A percentile compares a stretch with the other conserved stretches of the same genome.
phyloP scores from a whole-genome alignment of 1,140 invertebrate genomes.

The Nebria ingens region DNA sequence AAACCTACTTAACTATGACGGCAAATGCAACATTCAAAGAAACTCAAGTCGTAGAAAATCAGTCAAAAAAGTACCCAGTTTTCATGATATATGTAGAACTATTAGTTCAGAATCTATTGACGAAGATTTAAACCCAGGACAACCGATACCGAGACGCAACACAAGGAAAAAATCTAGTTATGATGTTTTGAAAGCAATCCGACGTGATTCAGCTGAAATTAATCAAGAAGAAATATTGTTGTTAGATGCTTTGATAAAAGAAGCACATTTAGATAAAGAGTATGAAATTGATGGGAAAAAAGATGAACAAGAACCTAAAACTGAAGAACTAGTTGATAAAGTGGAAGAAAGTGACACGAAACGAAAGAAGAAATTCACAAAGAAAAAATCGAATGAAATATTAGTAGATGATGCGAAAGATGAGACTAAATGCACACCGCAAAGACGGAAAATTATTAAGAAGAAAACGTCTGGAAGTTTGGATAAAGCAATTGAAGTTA shows the following conservation, averaged over 20 bases:
- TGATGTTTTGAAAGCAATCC: slow-evolving; percentile 28
- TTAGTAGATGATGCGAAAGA: slow-evolving; percentile 21
- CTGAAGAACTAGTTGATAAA: slow-evolving; percentile 18
- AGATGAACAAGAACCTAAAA: slow-evolving; percentile 12
- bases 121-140: slow-evolving; percentile 41
- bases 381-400: slow-evolving; percentile 22
- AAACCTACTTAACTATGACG: neutral
- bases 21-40: slow-evolving; percentile 18
- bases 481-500: slow-evolving; percentile 3
- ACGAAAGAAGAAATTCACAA: slow-evolving; percentile 24
- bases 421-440: slow-evolving; percentile 25
- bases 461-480: slow-evolving; percentile 28
- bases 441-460: slow-evolving; percentile 24
- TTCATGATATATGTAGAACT: slow-evolving; percentile 41
- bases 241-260: slow-evolving; percentile 39
- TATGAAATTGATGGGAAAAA: slow-evolving; percentile 23
- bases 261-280: slow-evolving; percentile 42
- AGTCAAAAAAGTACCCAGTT: slow-evolving; percentile 35
- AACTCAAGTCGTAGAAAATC: slow-evolving; percentile 22
- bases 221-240: slow-evolving; percentile 40
- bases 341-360: slow-evolving; percentile 22
- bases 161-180: slow-evolving; percentile 26
- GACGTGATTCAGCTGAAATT: slow-evolving; percentile 40
- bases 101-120: slow-evolving; percentile 40
- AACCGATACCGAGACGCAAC: slow-evolving; percentile 28